phyloP scores from a whole-genome alignment of 2,797 vertebrate genomes.

The Notolepis coatsorum region DNA sequence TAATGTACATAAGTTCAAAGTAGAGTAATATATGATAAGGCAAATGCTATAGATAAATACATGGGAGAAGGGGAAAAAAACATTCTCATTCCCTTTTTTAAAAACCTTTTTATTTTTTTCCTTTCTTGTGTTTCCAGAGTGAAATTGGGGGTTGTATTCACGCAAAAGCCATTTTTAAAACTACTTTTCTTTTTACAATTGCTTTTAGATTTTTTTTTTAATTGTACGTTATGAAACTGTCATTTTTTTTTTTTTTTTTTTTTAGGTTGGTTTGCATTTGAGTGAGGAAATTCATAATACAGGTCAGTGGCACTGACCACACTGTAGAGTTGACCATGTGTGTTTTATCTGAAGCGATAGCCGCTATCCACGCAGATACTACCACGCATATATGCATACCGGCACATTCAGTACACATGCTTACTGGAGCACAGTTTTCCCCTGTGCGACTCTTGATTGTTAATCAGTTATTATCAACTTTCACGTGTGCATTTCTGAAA shows the following conservation, averaged over 20 bases:
- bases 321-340: slow-evolving; percentile 35
- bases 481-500: slow-evolving; percentile 14
- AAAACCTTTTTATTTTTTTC: slow-evolving; percentile 44
- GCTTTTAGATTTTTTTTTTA: slow-evolving; percentile 64
- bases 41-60: slow-evolving; percentile 72
- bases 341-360: slow-evolving; percentile 23
- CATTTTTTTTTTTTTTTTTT: not conserved
- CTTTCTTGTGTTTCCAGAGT: slow-evolving; percentile 53
- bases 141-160: slow-evolving; percentile 63
- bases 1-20: slow-evolving; percentile 83
- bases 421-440: not conserved
- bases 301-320: slow-evolving; percentile 39
- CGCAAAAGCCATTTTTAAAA: slow-evolving; percentile 76
- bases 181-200: slow-evolving; percentile 61
- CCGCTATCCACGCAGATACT: slow-evolving; percentile 6
- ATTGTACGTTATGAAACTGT: slow-evolving; percentile 46
- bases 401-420: not conserved
- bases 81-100: slow-evolving; percentile 38
- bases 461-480: slow-evolving; percentile 14
- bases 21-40: slow-evolving; percentile 86
- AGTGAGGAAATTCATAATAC: slow-evolving; percentile 30
- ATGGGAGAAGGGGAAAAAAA: slow-evolving; percentile 32
- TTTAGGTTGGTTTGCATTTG: slow-evolving; percentile 34
- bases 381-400: not conserved
- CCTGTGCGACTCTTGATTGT: not conserved